Percentiles rank a stretch among this genome's conserved stretches.
These are phyloP conservation scores for Canis aureus DNA, from an alignment of 2,113 vertebrate species.

Conservation along the genomic window DNA sequence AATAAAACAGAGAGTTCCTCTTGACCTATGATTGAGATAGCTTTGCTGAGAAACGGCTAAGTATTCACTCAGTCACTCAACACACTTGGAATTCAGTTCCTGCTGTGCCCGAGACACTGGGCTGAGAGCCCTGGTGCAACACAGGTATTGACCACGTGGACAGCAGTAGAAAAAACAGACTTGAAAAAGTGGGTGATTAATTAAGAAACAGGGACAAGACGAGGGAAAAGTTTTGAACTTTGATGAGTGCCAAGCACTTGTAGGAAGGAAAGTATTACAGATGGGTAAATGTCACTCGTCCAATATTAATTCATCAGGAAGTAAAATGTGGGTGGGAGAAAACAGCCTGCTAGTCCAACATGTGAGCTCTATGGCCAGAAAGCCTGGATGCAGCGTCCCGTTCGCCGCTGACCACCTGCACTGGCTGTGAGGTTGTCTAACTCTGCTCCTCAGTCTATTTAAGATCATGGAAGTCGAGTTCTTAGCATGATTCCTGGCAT, in stretches of 20 bases:
- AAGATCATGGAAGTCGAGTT: background rate
- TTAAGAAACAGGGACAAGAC: slow-evolving; percentile 1
- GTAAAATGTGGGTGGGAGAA: background rate
- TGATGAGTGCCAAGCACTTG: background rate
- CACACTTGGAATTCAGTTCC: background rate
- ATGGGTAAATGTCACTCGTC: background rate
- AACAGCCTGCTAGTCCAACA: background rate
- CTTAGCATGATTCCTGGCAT: background rate
- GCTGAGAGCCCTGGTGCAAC: background rate
- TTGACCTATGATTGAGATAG: background rate
- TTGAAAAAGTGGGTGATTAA: slow-evolving; percentile 42
- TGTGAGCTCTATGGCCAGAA: background rate
- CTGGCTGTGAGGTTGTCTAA: background rate
- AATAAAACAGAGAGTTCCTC: background rate
- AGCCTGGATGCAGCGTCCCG: too few species aligned
- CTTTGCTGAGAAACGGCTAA: background rate
- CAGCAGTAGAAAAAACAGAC: background rate
- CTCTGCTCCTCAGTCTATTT: background rate
- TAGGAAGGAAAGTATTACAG: background rate
- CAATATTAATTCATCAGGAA: slow-evolving; percentile 33
- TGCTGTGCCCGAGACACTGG: background rate
- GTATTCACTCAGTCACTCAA: background rate
- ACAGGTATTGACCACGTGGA: background rate
- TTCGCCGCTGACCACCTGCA: background rate
- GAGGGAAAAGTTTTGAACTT: slow-evolving; percentile 32